These are phyloP conservation scores for Tragelaphus buxtoni DNA, from an alignment of 2,113 vertebrate genomes.

Conservation along the genomic window DNA sequence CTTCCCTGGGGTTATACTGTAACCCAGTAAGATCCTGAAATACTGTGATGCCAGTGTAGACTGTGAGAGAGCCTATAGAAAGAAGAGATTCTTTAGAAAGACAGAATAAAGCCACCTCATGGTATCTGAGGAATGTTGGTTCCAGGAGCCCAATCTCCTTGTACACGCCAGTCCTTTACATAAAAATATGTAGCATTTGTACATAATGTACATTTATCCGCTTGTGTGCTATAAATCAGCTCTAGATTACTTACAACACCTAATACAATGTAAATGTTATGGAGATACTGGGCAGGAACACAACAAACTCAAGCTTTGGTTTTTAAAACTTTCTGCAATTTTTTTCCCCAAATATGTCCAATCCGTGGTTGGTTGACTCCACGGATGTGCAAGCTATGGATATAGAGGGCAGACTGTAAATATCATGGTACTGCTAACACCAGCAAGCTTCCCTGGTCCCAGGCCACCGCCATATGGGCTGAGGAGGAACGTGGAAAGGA, in stretches of 20 bases:
- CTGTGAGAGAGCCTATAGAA: not conserved
- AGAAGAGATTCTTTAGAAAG: not conserved
- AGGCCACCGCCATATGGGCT: too few species aligned
- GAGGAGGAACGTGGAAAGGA: not conserved
- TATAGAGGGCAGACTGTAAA: not conserved
- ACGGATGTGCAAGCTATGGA: not conserved
- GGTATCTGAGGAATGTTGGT: not conserved
- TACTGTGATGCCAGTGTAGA: not conserved
- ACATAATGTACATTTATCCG: not conserved
- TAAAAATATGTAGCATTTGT: not conserved
- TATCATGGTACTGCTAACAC: not conserved
- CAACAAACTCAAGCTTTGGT: not conserved
- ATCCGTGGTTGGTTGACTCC: not conserved
- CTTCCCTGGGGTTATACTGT: not conserved
- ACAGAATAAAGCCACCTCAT: not conserved
- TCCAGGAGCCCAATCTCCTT: not conserved
- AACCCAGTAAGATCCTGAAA: not conserved
- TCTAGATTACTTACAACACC: not conserved
- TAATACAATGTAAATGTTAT: not conserved
- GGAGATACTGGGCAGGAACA: not conserved
- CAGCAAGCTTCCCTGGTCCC: not conserved
- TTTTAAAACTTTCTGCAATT: not conserved
- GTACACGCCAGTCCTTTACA: not conserved
- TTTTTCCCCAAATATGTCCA: not conserved
- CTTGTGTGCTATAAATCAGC: not conserved